Evolutionary conservation across 2,113 vertebrate species (phyloP), one percentile per base, ranked within the genome.

Genomic region (Psephotus haematonotus): DNA sequence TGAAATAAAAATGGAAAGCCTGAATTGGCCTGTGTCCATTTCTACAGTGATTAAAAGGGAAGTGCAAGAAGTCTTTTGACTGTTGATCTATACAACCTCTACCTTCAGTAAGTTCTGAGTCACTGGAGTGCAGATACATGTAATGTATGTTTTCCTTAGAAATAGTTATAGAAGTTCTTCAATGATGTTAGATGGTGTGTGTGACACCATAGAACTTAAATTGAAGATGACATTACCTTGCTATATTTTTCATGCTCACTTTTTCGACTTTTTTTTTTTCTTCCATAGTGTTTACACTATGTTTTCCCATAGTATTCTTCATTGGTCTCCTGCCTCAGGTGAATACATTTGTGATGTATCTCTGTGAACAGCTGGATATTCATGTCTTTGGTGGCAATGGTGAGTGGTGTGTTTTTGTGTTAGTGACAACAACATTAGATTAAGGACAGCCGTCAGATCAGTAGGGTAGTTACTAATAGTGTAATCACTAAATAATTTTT

Each of bases 301-400:
- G 99, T 98, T 99, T 99, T 94, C 99, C 99, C 95, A 91, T 99
- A 97, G 98, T 99, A 80, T 99, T 99, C 98, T 99, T 99, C 93
- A 97, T 99, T 96, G 99, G 99, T 83, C 98, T 99, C 95, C 99
- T 99, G 96, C 99, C 99, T 96, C 99, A 99, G 96, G 99, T 99
- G 98, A 99, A 99, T 98, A 99, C 99, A 4, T 99, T 99, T 94
- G 98, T 99, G 97, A 99, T 99, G 99, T 99, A 99, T 98, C 98
- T 99, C 95, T 99, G 99, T 93, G 99, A 99, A 97, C 99, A 99
- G 97, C 97, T 99, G 97, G 99, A 99, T 98, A 99, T 99, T 97
- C 99, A 99, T 82, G 98, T 99, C 95, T 99, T 99, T 43, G 99
- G 99, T 97, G 99, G 99, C 94, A 99, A 99, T 74, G 99, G 99